A percentile compares a stretch with the other conserved stretches of the same genome.
These are phyloP conservation scores for Microcebus jonahi DNA, from an alignment of 2,113 vertebrate genomes.

Conservation along the genomic window DNA sequence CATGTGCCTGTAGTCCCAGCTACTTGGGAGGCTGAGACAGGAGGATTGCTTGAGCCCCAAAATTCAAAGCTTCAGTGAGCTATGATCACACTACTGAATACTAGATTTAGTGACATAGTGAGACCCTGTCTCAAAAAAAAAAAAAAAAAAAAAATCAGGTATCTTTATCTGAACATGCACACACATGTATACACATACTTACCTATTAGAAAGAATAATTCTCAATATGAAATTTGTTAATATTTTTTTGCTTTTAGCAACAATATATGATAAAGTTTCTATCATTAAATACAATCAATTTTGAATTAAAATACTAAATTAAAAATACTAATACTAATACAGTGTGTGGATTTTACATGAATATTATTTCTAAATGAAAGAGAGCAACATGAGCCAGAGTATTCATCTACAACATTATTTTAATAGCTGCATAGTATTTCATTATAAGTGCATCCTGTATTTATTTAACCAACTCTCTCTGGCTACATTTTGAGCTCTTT, in stretches of 20 bases:
- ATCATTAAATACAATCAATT: background rate
- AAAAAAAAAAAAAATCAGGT: background rate
- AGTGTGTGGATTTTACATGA: background rate
- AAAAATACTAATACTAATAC: background rate
- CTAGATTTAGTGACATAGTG: no score
- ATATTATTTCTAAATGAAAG: background rate
- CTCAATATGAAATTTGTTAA: background rate
- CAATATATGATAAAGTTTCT: background rate
- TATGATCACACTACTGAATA: no score
- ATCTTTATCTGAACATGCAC: background rate
- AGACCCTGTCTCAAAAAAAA: no score
- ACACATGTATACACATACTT: background rate
- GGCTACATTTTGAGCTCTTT: background rate
- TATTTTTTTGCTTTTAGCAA: background rate
- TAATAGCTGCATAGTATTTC: background rate
- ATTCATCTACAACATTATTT: background rate
- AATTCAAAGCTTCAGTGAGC: no score
- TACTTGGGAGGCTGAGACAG: no score
- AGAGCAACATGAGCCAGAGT: background rate
- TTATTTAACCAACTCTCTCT: background rate
- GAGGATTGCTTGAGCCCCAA: no score
- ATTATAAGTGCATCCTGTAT: background rate
- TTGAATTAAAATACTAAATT: background rate
- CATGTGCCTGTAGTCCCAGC: no score
- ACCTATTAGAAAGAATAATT: background rate